Base-by-base conservation (phyloP, 1,140 invertebrate species). In the Drosophila nikananu region DNA sequence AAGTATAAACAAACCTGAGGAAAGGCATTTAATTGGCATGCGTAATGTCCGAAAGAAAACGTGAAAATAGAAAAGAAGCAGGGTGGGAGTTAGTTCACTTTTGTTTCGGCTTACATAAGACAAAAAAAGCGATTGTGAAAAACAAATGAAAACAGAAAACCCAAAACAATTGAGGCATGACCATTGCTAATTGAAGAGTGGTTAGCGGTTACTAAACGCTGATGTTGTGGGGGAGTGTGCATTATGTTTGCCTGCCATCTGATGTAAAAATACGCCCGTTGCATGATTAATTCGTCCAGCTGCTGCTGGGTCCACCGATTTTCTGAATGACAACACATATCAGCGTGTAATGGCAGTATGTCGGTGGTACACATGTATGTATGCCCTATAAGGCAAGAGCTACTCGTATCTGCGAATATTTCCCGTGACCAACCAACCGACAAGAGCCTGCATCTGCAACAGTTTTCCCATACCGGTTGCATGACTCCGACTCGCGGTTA, bases 111-210 rank as follows among this genome's bases (percentile, higher is more conserved):
- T 44, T 65, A 73, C 78, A 71, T 57, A 66, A 73, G 46, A 60
- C 48, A 37, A 65, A 59, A 59, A 55, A 48, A 41, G 41, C 67
- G 77, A 80, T 80, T 80, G 77, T 80, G 77, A 73, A 80, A 80
- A 79, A 70, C 59, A 73, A 73, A 80, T 58, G 44, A 84, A 70
- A 73, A 86, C 65, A 62, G 41, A 64, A 59, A 74, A 70, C 25
- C 59, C 35, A 61, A 66, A 64, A 61, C 77, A 84, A 83, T 86
- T 86, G 74, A 86, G 62, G 74, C 82, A 86, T 77, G 76, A 86
- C 81, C 83, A 75, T 68, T 76, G 83, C 75, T 86, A 86, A 86
- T 76, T 82, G 70, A 55, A 73, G 64, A 58, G 59, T 52, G 62
- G 75, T 48, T 58, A 51, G 77, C 41, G 55, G 35, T 57, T 57